A percentile compares a stretch with the other conserved stretches of the same genome.
phyloP scores from a whole-genome alignment of 2,888 invertebrate genomes.

The Scrobipalpa costella region DNA sequence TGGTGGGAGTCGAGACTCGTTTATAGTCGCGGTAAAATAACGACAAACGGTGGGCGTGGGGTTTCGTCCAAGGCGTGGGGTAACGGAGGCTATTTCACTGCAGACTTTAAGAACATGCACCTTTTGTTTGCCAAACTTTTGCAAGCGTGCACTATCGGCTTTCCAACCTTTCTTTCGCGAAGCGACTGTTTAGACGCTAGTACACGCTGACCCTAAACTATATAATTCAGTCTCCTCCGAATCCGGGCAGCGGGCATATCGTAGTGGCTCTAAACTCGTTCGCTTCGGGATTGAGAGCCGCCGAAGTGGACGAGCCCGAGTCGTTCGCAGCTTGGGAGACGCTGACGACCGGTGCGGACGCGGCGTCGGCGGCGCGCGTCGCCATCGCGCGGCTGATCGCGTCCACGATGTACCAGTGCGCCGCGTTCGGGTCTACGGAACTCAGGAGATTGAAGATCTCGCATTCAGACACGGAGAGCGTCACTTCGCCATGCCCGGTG shows the following conservation, averaged over 20 bases:
- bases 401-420: constrained; percentile 56
- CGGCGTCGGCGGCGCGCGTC: constrained; percentile 11
- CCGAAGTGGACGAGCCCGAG: constrained; percentile 1
- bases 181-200: too few relatives aligned
- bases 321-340: not conserved
- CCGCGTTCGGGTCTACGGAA: constrained; percentile 48
- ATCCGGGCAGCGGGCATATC: not conserved
- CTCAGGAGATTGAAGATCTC: constrained; percentile 51
- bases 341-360: constrained; percentile 15
- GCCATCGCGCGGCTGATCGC: constrained; percentile 46
- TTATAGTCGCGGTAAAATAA: too few relatives aligned
- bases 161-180: too few relatives aligned
- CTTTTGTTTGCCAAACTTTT: too few relatives aligned
- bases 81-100: too few relatives aligned
- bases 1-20: too few relatives aligned
- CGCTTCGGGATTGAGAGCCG: constrained; percentile 34
- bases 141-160: too few relatives aligned
- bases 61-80: too few relatives aligned
- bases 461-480: constrained; percentile 50
- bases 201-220: too few relatives aligned
- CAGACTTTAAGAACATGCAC: too few relatives aligned
- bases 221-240: not conserved
- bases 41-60: too few relatives aligned
- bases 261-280: constrained; percentile 30
- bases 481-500: constrained; percentile 35